Evolutionary conservation across 2,888 invertebrate species (phyloP), one percentile per base, ranked within the genome.

Genomic region (Pseudanteris insignis): DNA sequence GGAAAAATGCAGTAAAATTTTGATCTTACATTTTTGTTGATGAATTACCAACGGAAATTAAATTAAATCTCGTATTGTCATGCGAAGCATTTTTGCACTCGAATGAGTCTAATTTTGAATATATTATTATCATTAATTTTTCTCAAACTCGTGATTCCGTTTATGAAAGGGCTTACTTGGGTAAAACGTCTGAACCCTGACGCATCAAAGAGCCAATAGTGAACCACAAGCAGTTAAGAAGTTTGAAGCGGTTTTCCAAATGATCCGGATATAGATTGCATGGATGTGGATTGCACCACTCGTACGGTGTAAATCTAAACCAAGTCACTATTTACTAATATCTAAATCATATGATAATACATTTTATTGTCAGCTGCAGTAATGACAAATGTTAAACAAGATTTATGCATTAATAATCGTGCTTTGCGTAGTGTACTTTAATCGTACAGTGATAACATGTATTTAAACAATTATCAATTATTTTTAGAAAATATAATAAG

Each of bases 221-320:
- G 86, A 95, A 95, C 95, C 95, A 95, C 81, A 94, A 88, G 81
- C 92, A 91, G 86, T 94, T 94, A 83, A 91, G 86, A 79, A 94
- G 86, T 76, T 90, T 91, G 87, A 94, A 91, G 83, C 90, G 91
- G 85, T 94, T 94, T 86, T 93, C 92, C 82, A 93, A 84, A 66
- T 88, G 88, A 70, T 91, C 89, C 74, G 88, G 88, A 84, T 90
- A 90, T 75, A 87, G 86, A 79, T 92, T 91, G 77, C 91, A 89
- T 63, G 92, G 91, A 73, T 92, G 91, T 51, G 92, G 90, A 81
- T 90, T 91, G 79, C 94, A 92, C 94, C 94, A 94, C 84, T 97
- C 97, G 81, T 95, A 94, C 44, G 98, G 96, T 72, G 93, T 94
- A 80, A 93, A 92, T 86, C 93, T 93, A 80, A 71, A 80, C 64